phyloP scores from a whole-genome alignment of 2,113 vertebrate species.

The Donacobius atricapilla region DNA sequence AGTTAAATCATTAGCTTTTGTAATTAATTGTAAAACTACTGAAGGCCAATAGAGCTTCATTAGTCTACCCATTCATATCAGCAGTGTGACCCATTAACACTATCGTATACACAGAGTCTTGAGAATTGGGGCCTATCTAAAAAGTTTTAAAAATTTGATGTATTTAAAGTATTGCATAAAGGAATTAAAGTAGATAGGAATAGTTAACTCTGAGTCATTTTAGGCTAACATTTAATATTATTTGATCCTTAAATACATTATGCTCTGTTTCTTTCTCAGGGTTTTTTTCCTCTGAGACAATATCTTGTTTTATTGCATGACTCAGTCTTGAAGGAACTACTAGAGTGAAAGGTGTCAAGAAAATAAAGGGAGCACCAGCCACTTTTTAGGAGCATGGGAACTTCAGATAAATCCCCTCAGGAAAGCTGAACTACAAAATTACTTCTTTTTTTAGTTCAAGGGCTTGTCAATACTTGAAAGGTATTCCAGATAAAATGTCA shows the following conservation, averaged over 20 bases:
- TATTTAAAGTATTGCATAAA: not conserved
- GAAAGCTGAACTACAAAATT: not conserved
- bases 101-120: not conserved
- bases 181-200: not conserved
- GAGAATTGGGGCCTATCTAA: not conserved
- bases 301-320: not conserved
- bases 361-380: not conserved
- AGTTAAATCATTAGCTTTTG: not conserved
- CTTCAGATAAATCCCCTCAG: not conserved
- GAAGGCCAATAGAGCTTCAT: not conserved
- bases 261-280: not conserved
- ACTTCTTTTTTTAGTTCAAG: not conserved
- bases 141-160: not conserved
- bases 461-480: not conserved
- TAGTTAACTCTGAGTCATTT: not conserved
- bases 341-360: not conserved
- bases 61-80: not conserved
- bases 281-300: not conserved
- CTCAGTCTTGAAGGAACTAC: not conserved
- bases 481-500: not conserved
- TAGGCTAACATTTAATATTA: not conserved
- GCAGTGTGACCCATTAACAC: not conserved
- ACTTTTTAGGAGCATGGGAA: not conserved
- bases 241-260: not conserved
- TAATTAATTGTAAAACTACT: not conserved